A percentile compares a stretch with the other conserved stretches of the same genome.
These are phyloP conservation scores for Scelioninae gen. 2 DNA, from an alignment of 2,888 invertebrate species.

Conservation along the genomic window DNA sequence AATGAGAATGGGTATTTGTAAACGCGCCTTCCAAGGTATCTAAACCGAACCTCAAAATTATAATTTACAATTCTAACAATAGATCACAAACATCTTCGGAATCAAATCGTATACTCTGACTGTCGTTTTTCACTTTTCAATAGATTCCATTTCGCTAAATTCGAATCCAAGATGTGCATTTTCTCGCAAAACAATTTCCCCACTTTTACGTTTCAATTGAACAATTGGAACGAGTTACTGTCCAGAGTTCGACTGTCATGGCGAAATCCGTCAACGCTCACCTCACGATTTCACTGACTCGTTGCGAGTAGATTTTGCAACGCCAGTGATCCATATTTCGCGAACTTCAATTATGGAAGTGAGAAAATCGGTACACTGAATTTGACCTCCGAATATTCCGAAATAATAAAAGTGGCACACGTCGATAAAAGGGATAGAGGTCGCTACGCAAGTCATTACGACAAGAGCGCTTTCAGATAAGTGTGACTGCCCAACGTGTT, in stretches of 20 bases:
- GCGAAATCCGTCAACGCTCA: too few species aligned
- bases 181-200: too few species aligned
- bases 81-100: conserved; percentile 45
- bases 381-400: background rate
- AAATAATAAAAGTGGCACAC: background rate
- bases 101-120: conserved; percentile 8
- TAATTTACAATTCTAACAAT: conserved; percentile 43
- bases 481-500: conserved; percentile 34
- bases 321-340: too few species aligned
- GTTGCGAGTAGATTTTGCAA: too few species aligned
- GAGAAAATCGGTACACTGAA: background rate
- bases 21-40: conserved; percentile 11
- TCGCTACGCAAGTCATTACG: conserved; percentile 13
- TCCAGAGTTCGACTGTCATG: too few species aligned
- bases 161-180: too few species aligned
- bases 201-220: too few species aligned
- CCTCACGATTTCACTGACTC: too few species aligned
- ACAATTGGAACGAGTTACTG: too few species aligned
- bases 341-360: background rate
- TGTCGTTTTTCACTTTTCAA: too few species aligned
- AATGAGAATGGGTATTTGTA: conserved; percentile 4
- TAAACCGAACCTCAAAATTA: conserved; percentile 5
- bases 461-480: conserved; percentile 33
- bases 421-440: background rate
- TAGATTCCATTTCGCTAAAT: too few species aligned